Base-by-base conservation (phyloP, 2,113 vertebrate species). In the Caracal caracal region DNA sequence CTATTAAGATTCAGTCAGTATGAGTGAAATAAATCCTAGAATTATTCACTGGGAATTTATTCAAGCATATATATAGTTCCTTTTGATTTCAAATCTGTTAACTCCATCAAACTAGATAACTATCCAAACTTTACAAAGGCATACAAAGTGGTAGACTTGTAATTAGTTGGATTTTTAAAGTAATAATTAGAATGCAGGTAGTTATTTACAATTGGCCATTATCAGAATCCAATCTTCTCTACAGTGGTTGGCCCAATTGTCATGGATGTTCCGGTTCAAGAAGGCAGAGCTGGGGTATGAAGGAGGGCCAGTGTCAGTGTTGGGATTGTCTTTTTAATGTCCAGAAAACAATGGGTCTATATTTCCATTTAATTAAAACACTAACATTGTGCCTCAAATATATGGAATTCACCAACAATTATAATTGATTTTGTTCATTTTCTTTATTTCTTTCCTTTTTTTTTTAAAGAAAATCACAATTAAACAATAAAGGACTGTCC, bases 351-450 rank as follows among this genome's bases (percentile, higher is more conserved):
- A 98, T 98, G 97, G 96, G 87, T 66, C 88, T 92, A 66, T 98
- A 98, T 99, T 97, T 98, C 96, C 95, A 90, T 98, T 99, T 99
- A 99, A 99, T 99, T 99, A 99, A 99, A 99, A 98, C 97, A 98
- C 92, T 98, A 98, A 99, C 98, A 70, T 97, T 98, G 93, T 94
- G 96, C 96, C 96, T 98, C 97, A 95, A 37, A 95, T 93, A 85
- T 93, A 96, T 93, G 94, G 93, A 96, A 98, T 98, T 98, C 93
- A 90, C 92, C 97, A 96, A 94, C 88, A 96, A 80, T 47, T 93
- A 30, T 95, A 98, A 99, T 98, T 98, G 97, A 98, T 98, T 98
- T 98, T 97, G 63, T 95, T 97, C 8, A 88, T 98, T 98, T 97
- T 17, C 92, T 87, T 98, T 97, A 93, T 82, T 85, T 85, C 95